These are phyloP conservation scores for Prosapia bicincta DNA, from an alignment of 2,888 invertebrate genomes.

Conservation along the genomic window DNA sequence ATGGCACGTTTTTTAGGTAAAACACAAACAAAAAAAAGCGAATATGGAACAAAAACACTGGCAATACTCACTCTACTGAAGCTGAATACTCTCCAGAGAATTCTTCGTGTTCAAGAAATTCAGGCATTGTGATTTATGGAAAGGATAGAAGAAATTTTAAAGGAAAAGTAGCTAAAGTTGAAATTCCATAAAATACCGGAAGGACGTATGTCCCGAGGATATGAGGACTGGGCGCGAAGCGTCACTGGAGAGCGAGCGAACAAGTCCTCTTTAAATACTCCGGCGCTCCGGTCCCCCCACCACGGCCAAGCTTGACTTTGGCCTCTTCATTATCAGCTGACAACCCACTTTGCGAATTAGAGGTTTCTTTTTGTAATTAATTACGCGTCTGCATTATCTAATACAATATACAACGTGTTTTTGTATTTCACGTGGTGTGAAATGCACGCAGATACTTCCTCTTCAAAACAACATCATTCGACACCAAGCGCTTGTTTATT, in stretches of 20 bases:
- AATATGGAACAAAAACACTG: too few relatives aligned
- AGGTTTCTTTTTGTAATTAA: background rate
- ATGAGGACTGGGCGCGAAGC: background rate
- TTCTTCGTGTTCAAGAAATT: background rate
- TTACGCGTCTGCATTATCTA: background rate
- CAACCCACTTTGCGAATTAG: background rate
- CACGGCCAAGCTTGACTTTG: background rate
- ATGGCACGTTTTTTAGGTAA: too few relatives aligned
- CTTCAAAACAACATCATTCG: too few relatives aligned
- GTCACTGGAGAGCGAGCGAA: background rate
- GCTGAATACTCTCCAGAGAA: background rate
- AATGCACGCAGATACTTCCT: too few relatives aligned
- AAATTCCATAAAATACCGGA: background rate
- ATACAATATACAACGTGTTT: background rate
- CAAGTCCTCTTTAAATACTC: background rate
- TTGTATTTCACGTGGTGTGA: too few relatives aligned
- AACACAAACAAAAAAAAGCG: too few relatives aligned
- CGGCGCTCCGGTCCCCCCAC: background rate
- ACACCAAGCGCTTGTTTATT: too few relatives aligned
- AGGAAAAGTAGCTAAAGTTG: background rate
- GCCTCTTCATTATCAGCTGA: background rate
- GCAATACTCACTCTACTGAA: background rate
- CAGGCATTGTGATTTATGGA: background rate
- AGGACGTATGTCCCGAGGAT: background rate
- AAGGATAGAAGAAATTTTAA: background rate